Evolutionary conservation across 1,140 invertebrate genomes (phyloP).

Genomic region (Holcopasites calliopsidis): DNA sequence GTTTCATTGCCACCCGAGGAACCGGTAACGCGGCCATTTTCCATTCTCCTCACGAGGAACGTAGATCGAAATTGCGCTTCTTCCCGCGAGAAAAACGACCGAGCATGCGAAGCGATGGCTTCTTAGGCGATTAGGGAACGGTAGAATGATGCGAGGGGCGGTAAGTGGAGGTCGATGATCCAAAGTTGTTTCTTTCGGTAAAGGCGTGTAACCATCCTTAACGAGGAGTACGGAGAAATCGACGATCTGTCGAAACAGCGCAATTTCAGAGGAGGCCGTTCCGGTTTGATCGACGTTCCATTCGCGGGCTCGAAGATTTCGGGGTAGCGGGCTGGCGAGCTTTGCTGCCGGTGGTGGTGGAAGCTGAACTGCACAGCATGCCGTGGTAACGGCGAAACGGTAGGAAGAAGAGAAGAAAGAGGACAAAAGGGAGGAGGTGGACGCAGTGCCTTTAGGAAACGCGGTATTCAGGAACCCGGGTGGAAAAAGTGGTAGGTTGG

Average conservation of each 20-base stretch:
- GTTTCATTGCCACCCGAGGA: slow-evolving; percentile 13
- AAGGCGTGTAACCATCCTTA: slow-evolving; percentile 28
- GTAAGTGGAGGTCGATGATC: neutral
- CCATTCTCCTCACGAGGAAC: slow-evolving; percentile 17
- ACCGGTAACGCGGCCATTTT: slow-evolving; percentile 1
- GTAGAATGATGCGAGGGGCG: neutral
- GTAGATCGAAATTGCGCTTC: slow-evolving; percentile 4
- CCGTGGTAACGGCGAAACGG: neutral
- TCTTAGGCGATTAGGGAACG: slow-evolving; percentile 10
- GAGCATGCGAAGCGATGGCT: neutral
- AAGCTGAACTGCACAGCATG: neutral
- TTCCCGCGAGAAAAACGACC: neutral
- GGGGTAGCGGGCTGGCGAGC: neutral
- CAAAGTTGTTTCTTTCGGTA: neutral
- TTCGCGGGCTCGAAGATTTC: slow-evolving; percentile 15
- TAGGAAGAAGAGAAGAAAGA: slow-evolving; percentile 11
- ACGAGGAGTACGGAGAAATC: slow-evolving; percentile 46
- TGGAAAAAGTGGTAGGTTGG: slow-evolving; percentile 73
- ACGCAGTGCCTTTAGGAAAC: slow-evolving; percentile 66
- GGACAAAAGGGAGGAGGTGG: neutral
- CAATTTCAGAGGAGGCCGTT: slow-evolving; percentile 32
- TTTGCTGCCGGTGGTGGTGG: neutral
- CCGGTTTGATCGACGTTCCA: slow-evolving; percentile 24
- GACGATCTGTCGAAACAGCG: slow-evolving; percentile 41
- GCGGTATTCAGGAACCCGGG: slow-evolving; percentile 66